Evolutionary conservation across 2,888 invertebrate species (phyloP).

Genomic region (Marasmarcha lunaedactyla): DNA sequence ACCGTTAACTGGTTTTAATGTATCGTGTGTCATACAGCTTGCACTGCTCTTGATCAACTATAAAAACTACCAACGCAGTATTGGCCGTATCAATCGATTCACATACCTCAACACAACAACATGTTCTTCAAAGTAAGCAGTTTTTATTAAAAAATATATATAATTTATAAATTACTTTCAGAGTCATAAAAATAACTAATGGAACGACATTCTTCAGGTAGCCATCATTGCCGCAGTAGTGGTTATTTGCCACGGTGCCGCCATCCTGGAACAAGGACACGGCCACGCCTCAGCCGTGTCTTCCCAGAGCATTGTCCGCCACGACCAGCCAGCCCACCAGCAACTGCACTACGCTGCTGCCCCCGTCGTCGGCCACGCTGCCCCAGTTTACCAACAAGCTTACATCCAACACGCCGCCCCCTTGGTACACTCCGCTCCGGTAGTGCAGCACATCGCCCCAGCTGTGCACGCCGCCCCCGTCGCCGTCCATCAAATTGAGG

Average conservation of each 20-base stretch:
- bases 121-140: constrained; percentile 60
- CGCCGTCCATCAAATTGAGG: constrained; percentile 25
- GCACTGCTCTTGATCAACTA: constrained; percentile 36
- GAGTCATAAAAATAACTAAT: background rate
- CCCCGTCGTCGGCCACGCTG: constrained; percentile 12
- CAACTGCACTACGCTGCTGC: constrained; percentile 8
- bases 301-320: constrained; percentile 52
- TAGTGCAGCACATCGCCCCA: constrained; percentile 28
- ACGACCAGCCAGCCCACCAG: constrained; percentile 32
- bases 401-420: constrained; percentile 2
- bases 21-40: constrained; percentile 39
- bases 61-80: constrained; percentile 52
- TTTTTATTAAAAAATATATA: no score
- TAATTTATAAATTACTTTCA: constrained; percentile 2
- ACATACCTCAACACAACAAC: constrained; percentile 30
- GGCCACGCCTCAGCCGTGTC: constrained; percentile 41
- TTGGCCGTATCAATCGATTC: constrained; percentile 45
- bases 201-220: constrained; percentile 43
- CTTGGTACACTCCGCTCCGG: constrained; percentile 21
- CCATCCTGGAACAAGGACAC: constrained; percentile 39
- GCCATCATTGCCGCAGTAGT: constrained; percentile 45
- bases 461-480: constrained; percentile 24
- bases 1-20: constrained; percentile 39
- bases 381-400: constrained; percentile 10
- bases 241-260: constrained; percentile 55